Percentiles rank a stretch among this genome's conserved stretches.
Conservation (phyloP, 2,113 vertebrate species). For the Arizona elegans region DNA sequence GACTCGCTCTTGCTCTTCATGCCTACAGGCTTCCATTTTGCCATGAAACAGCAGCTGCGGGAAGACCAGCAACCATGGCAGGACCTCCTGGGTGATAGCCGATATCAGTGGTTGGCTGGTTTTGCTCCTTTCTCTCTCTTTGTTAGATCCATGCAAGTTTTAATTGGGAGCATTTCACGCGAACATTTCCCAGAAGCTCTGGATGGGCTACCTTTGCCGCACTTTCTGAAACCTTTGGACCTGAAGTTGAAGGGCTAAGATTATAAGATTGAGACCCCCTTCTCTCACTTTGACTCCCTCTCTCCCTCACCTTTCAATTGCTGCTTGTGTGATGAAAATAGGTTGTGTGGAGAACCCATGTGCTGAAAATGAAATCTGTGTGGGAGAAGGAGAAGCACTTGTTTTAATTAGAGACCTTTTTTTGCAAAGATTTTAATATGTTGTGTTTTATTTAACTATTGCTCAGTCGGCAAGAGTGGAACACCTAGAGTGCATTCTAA, state of each 20-base stretch:
- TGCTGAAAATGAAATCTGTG: conserved; percentile 11
- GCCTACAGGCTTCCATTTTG: conserved; percentile 62
- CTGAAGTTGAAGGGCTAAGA: conserved; percentile 72
- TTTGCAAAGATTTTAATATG: conserved; percentile 39
- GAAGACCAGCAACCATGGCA: conserved; percentile 76
- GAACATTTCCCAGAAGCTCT: conserved; percentile 80
- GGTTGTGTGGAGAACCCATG: conserved; percentile 26
- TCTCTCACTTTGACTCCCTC: background rate
- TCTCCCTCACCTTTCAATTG: background rate
- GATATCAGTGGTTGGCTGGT: conserved; percentile 82
- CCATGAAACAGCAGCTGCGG: conserved; percentile 69
- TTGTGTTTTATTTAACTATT: conserved; percentile 63
- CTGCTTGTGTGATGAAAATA: conserved; percentile 32
- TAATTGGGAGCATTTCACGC: conserved; percentile 78
- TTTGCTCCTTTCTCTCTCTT: conserved; percentile 80
- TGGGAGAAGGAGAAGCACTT: conserved; percentile 7
- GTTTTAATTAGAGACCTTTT: conserved; percentile 52
- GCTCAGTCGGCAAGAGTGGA: conserved; percentile 33
- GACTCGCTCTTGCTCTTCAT: conserved; percentile 85
- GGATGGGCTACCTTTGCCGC: conserved; percentile 77
- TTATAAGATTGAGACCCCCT: background rate
- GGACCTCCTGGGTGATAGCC: conserved; percentile 76
- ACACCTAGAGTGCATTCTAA: conserved; percentile 31
- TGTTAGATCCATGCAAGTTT: conserved; percentile 80
- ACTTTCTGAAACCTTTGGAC: conserved; percentile 83